Evolutionary conservation across 1,140 invertebrate genomes (phyloP).

Genomic region (Lineus longissimus): DNA sequence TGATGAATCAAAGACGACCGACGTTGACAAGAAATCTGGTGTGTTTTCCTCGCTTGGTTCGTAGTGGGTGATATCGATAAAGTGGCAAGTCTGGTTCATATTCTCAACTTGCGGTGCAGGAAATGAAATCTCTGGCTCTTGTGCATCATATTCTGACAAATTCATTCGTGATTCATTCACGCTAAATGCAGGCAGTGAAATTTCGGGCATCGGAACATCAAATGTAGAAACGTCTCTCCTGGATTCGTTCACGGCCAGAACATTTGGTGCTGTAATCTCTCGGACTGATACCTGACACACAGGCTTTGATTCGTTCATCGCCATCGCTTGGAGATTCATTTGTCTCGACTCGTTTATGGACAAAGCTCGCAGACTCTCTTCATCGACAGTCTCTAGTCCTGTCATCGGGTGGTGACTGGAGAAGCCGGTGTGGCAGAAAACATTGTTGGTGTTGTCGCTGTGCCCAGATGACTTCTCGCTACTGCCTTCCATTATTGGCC

Average conservation of each 20-base stretch:
- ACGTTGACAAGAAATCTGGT: conserved; percentile 23
- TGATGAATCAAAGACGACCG: conserved; percentile 36
- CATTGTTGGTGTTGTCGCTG: neutral
- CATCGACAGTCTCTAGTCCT: no score
- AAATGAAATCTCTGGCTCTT: neutral
- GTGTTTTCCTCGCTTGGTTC: conserved; percentile 25
- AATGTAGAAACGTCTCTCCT: no score
- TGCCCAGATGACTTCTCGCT: neutral
- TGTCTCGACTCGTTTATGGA: neutral
- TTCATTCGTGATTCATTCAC: neutral
- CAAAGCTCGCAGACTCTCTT: neutral
- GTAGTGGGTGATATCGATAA: conserved; percentile 37
- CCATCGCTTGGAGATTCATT: neutral
- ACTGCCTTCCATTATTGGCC: conserved; percentile 11
- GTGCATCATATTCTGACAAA: neutral
- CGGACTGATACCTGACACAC: neutral
- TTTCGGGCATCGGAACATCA: no score
- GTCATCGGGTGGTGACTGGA: no score
- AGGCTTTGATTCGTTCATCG: neutral
- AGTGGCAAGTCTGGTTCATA: conserved; percentile 25
- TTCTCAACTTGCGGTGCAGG: neutral
- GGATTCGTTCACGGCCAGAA: no score
- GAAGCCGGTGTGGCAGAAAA: neutral
- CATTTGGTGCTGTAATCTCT: neutral
- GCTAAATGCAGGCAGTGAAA: no score